Evolutionary conservation across 2,113 vertebrate species (phyloP).

Genomic region (Rhegmatorhina hoffmannsi): DNA sequence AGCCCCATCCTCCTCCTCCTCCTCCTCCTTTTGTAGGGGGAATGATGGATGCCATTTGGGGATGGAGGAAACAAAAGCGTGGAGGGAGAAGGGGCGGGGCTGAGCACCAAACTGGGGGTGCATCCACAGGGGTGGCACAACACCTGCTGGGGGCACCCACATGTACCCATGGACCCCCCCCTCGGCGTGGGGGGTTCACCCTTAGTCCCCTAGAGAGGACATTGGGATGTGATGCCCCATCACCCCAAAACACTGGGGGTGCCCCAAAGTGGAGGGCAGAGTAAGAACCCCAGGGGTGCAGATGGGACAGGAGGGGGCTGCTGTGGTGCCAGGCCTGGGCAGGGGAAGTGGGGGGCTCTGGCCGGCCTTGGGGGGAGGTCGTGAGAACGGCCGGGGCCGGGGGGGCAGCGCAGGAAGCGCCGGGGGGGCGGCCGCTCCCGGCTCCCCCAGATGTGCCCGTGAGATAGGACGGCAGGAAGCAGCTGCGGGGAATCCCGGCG

Average conservation of each 20-base stretch:
- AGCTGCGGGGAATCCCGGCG: constrained; percentile 73
- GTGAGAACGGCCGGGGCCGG: constrained; percentile 65
- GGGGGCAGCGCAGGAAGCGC: constrained; percentile 60
- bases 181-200: too few species aligned
- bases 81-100: not conserved
- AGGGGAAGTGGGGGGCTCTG: not conserved
- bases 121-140: not conserved
- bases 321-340: not conserved
- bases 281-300: not conserved
- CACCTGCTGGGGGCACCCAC: not conserved
- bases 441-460: constrained; percentile 70
- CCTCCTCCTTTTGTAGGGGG: not conserved
- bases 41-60: not conserved
- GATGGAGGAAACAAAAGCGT: not conserved
- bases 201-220: too few species aligned
- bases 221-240: not conserved
- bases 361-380: constrained; percentile 47
- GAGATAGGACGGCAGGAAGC: constrained; percentile 80
- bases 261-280: not conserved
- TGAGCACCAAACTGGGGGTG: not conserved
- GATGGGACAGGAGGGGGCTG: not conserved
- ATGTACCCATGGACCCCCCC: not conserved
- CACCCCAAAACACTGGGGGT: not conserved
- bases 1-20: not conserved
- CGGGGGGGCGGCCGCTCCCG: constrained; percentile 16